Conservation (phyloP, 1,140 invertebrate genomes). For the Atta texana region DNA sequence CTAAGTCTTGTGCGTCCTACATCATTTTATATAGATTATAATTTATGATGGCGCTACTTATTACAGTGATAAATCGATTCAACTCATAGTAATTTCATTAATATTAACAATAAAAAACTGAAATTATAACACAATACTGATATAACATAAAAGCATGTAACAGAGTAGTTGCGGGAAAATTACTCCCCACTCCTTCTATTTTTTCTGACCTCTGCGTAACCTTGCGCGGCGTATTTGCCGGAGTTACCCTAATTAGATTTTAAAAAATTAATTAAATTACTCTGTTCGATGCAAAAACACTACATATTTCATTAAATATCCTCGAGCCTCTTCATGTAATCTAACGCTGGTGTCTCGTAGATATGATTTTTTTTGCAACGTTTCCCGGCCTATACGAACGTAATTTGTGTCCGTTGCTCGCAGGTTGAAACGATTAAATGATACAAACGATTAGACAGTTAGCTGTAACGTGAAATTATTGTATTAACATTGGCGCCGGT, state of each 20-base stretch:
- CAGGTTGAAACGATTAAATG: constrained; percentile 69
- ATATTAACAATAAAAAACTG: too few relatives aligned
- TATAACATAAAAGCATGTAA: too few relatives aligned
- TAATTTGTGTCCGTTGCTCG: constrained; percentile 48
- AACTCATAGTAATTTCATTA: too few relatives aligned
- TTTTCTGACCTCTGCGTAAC: too few relatives aligned
- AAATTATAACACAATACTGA: too few relatives aligned
- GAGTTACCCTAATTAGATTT: neutral
- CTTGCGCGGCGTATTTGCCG: too few relatives aligned
- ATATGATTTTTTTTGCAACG: constrained; percentile 43
- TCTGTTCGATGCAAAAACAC: neutral
- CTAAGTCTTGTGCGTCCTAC: too few relatives aligned
- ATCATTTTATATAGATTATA: too few relatives aligned
- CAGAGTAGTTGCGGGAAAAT: too few relatives aligned
- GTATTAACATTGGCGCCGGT: constrained; percentile 75
- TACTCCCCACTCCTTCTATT: too few relatives aligned
- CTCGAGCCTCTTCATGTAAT: constrained; percentile 29
- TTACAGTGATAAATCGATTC: too few relatives aligned
- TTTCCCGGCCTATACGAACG: constrained; percentile 32
- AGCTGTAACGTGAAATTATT: constrained; percentile 75
- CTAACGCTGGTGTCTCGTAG: constrained; percentile 13
- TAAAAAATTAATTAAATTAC: neutral
- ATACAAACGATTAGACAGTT: constrained; percentile 72
- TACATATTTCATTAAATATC: neutral
- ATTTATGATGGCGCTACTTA: too few relatives aligned